Evolutionary conservation across 2,888 invertebrate species (phyloP), one percentile per base, ranked within the genome.

Genomic region (Drosophila rellima): DNA sequence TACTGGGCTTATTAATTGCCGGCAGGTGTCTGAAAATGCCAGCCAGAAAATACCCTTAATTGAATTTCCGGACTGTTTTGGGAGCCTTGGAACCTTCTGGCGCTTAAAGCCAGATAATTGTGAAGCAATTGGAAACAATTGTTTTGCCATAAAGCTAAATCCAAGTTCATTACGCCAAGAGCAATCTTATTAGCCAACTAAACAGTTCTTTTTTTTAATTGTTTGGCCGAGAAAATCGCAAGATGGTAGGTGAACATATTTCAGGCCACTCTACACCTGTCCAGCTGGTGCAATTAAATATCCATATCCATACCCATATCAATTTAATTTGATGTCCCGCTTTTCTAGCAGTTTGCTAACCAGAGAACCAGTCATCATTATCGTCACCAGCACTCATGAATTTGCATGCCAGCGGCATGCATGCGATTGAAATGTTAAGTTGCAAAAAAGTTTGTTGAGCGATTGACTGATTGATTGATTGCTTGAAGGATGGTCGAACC

Each of bases 391-490:
- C 55, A 42, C 33, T 70, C 40, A 37, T 0, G 31, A 63, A 78
- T 65, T 65, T 65, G 60, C 64, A 78, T 78, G 78, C 55, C 29
- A 7, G 11, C 15, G 35, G 40, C 31, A 54, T 70, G 52, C 63
- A 33, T 68, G 67, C 52, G 79, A 80, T 81, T 82, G 79, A 78
- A 79, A 80, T 78, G 79, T 80, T 82, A 72, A 51, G 37, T 65
- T 65, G 61, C 48, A 59, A 77, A 73, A 73, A 77, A 65, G 72
- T 60, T 48, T 70, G 62, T 59, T 72, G 62, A 66, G 18, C 57
- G 59, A 66, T 59, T 70, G 81, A 80, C 65, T 60, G 78, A 61
- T 73, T 59, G 78, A 60, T 70, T 60, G 78, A 54, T 42, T 65
- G 72, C 15, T 54, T 37, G 17, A 44, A 48, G 40, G 23, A 55